Conservation (phyloP, 2,797 vertebrate species). For the Rhinella marina region DNA sequence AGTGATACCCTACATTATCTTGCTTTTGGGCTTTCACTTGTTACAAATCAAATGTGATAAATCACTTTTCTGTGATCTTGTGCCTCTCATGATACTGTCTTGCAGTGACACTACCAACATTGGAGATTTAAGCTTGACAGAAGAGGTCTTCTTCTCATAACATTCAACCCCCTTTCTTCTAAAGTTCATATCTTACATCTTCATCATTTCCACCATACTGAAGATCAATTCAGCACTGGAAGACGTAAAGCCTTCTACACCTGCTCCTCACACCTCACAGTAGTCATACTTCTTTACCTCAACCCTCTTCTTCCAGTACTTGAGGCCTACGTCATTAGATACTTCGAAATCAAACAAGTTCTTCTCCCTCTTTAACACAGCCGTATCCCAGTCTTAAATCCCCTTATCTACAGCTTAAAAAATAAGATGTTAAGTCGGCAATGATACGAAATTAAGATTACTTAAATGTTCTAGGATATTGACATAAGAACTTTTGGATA, state of each 20-base stretch:
- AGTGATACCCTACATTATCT: slow-evolving; percentile 9
- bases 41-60: slow-evolving; percentile 28
- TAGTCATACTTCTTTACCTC: slow-evolving; percentile 38
- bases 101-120: neutral
- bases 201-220: slow-evolving; percentile 33
- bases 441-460: neutral
- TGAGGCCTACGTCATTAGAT: slow-evolving; percentile 7
- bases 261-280: slow-evolving; percentile 49
- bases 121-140: slow-evolving; percentile 15
- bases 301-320: slow-evolving; percentile 25
- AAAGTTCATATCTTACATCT: slow-evolving; percentile 35
- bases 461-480: neutral
- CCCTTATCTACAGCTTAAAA: slow-evolving; percentile 17
- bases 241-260: slow-evolving; percentile 54
- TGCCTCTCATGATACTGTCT: slow-evolving; percentile 22
- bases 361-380: slow-evolving; percentile 14
- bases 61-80: slow-evolving; percentile 43
- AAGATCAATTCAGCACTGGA: slow-evolving; percentile 20
- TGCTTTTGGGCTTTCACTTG: slow-evolving; percentile 6
- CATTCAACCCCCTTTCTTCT: slow-evolving; percentile 27
- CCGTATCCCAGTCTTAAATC: slow-evolving; percentile 1
- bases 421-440: slow-evolving; percentile 17
- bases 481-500: neutral
- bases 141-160: slow-evolving; percentile 21
- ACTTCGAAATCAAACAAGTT: slow-evolving; percentile 14